Base-by-base conservation (phyloP, 2,113 vertebrate species). In the Conger conger region DNA sequence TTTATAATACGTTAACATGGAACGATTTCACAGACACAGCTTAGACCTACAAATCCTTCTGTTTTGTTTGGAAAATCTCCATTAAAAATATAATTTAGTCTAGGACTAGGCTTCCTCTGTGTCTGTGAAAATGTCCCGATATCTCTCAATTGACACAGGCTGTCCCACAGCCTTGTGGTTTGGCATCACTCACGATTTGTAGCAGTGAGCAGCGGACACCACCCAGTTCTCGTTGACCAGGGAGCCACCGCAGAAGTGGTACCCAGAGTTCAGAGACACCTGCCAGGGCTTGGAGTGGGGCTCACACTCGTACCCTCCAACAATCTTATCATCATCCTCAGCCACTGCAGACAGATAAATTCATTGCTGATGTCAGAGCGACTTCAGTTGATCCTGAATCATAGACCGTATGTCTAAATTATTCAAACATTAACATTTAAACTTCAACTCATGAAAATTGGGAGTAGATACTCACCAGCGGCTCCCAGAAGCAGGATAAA, bases 151-250 rank as follows among this genome's bases (percentile, higher is more conserved):
- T n/a, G n/a, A n/a, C n/a, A n/a, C n/a, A n/a, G n/a, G 45, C 45
- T 50, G 45, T 50, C 18, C 57, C 57, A 63, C 18, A 63, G 57
- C 27, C 18, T 8, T 27, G 57, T 27, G 18, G 23, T 1, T 63
- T 63, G 20, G 57, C 20, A 7, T 82, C 81, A 88, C 96, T 96
- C 89, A 96, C 95, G 82, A 91, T 87, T 95, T 87, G 92, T 95
- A 96, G 91, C 96, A 97, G 91, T 97, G 97, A 92, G 95, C 96
- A 87, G 97, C 96, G 18, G 97, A 96, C 86, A 97, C 0, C 1
- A 96, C 96, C 96, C 96, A 97, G 79, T 91, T 90, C 91, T 90
- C 94, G 93, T 90, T 94, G 90, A 95, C 94, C 88, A 95, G 89
- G 77, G 94, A 95, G 1, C 90, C 95, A 87, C 94, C 94, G 84